Conservation (phyloP, 2,113 vertebrate species). For the Platysteira castanea region DNA sequence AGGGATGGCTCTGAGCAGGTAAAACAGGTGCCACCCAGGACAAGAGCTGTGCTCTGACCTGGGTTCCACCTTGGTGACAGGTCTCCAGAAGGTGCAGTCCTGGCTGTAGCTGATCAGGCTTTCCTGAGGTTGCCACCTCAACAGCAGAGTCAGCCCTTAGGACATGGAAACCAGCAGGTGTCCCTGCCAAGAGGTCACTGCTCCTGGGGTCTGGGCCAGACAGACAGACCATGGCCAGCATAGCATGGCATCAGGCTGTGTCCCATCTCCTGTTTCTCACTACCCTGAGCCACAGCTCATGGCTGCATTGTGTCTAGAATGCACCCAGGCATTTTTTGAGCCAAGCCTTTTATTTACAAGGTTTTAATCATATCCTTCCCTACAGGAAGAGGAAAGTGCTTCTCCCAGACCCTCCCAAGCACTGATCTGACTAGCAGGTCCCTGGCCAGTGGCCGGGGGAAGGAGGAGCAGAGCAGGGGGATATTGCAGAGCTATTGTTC, state of each 20-base stretch:
- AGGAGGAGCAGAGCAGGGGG: neutral
- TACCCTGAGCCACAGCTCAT: neutral
- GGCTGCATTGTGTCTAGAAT: neutral
- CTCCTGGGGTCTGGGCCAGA: neutral
- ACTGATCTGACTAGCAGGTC: neutral
- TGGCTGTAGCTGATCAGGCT: neutral
- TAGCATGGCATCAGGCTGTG: neutral
- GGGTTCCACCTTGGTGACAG: neutral
- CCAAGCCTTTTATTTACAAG: slow-evolving; percentile 4
- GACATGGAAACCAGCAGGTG: neutral
- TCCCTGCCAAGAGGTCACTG: neutral
- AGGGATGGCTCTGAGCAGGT: fast-evolving
- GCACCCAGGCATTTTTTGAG: neutral
- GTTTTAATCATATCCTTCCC: slow-evolving; percentile 37
- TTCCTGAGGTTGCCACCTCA: neutral
- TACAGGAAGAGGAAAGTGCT: slow-evolving; percentile 23
- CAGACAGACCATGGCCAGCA: fast-evolving
- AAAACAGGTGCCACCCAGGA: neutral
- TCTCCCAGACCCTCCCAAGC: neutral
- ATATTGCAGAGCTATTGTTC: neutral
- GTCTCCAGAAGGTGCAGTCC: neutral
- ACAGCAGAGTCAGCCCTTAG: neutral
- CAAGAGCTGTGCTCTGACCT: neutral
- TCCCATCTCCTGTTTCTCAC: neutral
- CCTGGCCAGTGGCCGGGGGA: neutral